Conservation (phyloP, 1,140 invertebrate species). For the Patella vulgata region DNA sequence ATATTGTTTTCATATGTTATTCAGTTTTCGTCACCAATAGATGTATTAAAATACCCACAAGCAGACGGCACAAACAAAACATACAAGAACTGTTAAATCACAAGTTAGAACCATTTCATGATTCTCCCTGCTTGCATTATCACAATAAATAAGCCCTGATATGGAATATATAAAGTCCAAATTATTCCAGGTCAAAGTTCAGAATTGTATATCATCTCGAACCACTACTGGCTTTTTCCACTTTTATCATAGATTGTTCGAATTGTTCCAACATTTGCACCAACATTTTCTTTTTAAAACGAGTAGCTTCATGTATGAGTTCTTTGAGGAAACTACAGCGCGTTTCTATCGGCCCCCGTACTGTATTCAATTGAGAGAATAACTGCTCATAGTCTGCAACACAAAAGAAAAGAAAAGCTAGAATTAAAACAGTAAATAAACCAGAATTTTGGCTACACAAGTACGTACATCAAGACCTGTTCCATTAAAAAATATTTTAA, state of each 20-base stretch:
- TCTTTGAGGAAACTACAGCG: conserved; percentile 78
- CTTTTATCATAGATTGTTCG: conserved; percentile 46
- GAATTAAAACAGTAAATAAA: background rate
- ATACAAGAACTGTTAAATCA: no score
- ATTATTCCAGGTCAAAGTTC: no score
- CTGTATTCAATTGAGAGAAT: conserved; percentile 76
- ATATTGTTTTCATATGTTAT: no score
- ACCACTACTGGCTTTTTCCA: conserved; percentile 22
- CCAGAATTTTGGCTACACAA: background rate
- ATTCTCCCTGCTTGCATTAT: no score
- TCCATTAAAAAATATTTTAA: no score
- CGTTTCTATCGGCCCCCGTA: conserved; percentile 78
- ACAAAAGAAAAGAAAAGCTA: background rate
- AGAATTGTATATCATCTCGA: background rate
- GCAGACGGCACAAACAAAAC: no score
- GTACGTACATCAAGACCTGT: no score
- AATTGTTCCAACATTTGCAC: conserved; percentile 69
- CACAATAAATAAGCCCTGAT: no score
- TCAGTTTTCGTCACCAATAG: no score
- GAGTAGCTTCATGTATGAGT: conserved; percentile 79
- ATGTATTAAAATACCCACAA: no score
- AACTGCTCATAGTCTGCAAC: conserved; percentile 78
- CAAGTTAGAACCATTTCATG: no score
- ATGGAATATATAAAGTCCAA: no score
- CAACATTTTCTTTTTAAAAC: conserved; percentile 83